Percentiles rank a stretch among this genome's conserved stretches.
phyloP scores from a whole-genome alignment of 2,797 vertebrate species.

The Muscicapa comitata region DNA sequence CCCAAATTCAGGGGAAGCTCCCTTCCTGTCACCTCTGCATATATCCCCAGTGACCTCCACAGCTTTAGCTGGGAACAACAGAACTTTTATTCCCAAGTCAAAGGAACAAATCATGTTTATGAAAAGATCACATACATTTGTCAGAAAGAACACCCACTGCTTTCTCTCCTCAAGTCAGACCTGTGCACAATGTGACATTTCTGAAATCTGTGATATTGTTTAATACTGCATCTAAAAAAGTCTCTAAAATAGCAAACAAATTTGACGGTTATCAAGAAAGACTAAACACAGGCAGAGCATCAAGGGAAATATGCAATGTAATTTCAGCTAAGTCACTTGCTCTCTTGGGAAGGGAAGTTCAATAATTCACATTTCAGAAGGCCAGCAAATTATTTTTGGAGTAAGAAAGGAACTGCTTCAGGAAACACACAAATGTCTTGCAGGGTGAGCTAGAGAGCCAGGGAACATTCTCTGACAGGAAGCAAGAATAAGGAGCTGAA shows the following conservation, averaged over 20 bases:
- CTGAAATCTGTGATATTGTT: background rate
- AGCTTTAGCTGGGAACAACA: background rate
- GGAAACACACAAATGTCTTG: background rate
- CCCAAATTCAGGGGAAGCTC: background rate
- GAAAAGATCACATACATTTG: background rate
- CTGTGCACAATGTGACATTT: background rate
- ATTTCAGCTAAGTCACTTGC: constrained; percentile 8
- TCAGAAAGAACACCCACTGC: background rate
- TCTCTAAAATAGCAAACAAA: background rate
- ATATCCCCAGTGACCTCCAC: background rate
- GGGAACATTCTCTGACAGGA: background rate
- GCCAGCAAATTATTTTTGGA: background rate
- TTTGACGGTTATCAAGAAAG: constrained; percentile 22
- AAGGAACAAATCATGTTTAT: background rate
- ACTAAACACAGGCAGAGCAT: background rate
- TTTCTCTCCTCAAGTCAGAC: background rate
- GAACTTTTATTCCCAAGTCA: background rate
- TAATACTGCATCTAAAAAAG: background rate
- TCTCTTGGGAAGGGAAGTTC: background rate
- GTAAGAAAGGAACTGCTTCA: constrained; percentile 13
- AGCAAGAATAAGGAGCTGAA: background rate
- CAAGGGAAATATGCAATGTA: background rate
- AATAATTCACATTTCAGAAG: constrained; percentile 12
- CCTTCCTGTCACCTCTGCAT: background rate
- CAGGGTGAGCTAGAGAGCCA: background rate